phyloP scores from a whole-genome alignment of 2,888 invertebrate species.

The Acanthosepion esculentum region DNA sequence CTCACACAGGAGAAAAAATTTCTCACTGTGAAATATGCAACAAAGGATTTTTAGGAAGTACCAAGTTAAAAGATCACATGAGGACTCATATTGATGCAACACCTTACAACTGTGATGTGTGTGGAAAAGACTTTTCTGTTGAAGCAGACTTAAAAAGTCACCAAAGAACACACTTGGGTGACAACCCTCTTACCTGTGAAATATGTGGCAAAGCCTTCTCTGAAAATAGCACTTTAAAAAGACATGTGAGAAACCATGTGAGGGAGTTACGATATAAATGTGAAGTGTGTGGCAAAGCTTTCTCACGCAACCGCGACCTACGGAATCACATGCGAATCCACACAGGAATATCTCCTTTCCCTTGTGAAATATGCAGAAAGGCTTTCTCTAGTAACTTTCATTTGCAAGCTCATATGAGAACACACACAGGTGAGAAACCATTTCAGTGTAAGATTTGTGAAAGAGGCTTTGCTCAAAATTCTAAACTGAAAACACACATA shows the following conservation, averaged over 20 bases:
- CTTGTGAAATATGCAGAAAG: constrained; percentile 48
- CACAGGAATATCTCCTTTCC: constrained; percentile 50
- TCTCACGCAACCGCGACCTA: constrained; percentile 46
- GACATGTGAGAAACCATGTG: constrained; percentile 52
- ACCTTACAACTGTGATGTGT: constrained; percentile 50
- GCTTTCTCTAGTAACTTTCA: constrained; percentile 45
- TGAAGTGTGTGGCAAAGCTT: constrained; percentile 62
- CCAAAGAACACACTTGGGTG: constrained; percentile 75
- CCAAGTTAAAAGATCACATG: not conserved
- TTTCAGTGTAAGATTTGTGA: constrained; percentile 50
- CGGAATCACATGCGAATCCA: constrained; percentile 50
- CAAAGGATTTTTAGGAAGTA: not conserved
- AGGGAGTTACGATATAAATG: constrained; percentile 75
- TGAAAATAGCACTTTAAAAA: constrained; percentile 56
- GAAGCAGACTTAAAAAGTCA: constrained; percentile 59
- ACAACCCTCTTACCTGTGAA: constrained; percentile 72
- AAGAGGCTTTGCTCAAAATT: constrained; percentile 41
- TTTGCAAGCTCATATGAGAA: constrained; percentile 43
- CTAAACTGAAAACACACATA: constrained; percentile 44
- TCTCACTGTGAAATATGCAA: constrained; percentile 51
- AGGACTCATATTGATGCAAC: constrained; percentile 46
- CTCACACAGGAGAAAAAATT: constrained; percentile 53
- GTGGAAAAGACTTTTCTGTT: constrained; percentile 49
- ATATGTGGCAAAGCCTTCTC: constrained; percentile 73
- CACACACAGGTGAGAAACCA: constrained; percentile 47